Base-by-base conservation (phyloP, 2,113 vertebrate species). In the Dicentrarchus labrax region DNA sequence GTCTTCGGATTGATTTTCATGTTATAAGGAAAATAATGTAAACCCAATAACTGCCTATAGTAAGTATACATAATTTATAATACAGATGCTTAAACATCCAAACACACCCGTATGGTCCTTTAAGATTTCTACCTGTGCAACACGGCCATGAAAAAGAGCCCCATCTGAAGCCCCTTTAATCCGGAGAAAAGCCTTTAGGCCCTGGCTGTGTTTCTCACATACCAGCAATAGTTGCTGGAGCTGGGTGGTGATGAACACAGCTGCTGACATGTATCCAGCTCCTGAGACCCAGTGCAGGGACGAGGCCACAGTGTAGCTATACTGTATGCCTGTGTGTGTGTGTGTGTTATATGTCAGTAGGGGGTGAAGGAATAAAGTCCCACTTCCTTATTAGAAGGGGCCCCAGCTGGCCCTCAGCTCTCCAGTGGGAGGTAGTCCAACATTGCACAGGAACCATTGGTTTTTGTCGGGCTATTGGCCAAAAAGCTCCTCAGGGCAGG, bases 351-450 rank as follows among this genome's bases (percentile, higher is more conserved):
- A 65, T 78, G 85, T 91, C 85, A 76, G 86, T 77, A 64, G 82
- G 84, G 80, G 89, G 88, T 60, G 65, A 80, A 68, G 59, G 86
- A 85, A 80, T 90, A 84, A 91, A 93, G 85, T 82, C 82, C 85
- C 80, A 86, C 91, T 92, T 93, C 91, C 92, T 93, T 93, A 92
- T 94, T 92, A 92, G 87, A 91, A 79, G 69, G 83, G 88, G 90
- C 83, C 89, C 85, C 92, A 91, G 90, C 92, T 94, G 94, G 88
- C 83, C 85, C 84, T 80, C 48, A 36, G 82, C 83, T 88, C 87
- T 83, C 79, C 87, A 61, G 81, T 91, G 89, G 88, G 88, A 93
- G 87, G 88, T 80, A 76, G 86, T 87, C 82, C 86, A 81, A 78
- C 80, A 72, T 81, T 85, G 72, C 74, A 88, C 90, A 93, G 92